Conservation (phyloP, 1,140 invertebrate genomes). For the Heliconius hewitsoni region DNA sequence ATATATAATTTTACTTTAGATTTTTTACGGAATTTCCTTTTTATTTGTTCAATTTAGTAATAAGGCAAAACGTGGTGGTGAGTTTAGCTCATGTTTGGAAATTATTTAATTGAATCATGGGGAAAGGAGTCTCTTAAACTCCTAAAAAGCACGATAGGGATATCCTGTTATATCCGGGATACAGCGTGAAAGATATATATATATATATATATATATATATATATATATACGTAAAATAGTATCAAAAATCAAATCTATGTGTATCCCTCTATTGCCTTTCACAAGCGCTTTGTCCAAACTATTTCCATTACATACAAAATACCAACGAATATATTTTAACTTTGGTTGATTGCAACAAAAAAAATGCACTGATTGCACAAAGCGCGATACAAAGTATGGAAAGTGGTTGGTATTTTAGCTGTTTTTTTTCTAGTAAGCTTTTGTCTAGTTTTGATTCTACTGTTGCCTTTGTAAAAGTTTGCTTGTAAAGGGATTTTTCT, state of each 20-base stretch:
- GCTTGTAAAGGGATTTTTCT: too few species aligned
- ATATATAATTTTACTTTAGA: too few species aligned
- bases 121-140: too few species aligned
- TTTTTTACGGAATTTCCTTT: too few species aligned
- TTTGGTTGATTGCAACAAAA: conserved; percentile 29
- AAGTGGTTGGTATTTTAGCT: conserved; percentile 18
- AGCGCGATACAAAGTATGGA: conserved; percentile 15
- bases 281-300: background rate
- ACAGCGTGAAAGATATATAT: too few species aligned
- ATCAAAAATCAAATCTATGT: background rate
- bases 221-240: background rate
- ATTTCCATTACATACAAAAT: background rate
- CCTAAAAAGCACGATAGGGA: too few species aligned
- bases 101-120: too few species aligned
- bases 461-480: background rate
- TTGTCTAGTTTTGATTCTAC: background rate
- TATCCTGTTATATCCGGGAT: too few species aligned
- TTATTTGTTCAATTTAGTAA: too few species aligned
- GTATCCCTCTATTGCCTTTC: background rate
- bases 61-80: too few species aligned
- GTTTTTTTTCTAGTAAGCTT: background rate
- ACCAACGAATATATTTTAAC: conserved; percentile 10
- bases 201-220: too few species aligned
- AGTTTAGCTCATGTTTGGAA: too few species aligned
- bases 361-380: conserved; percentile 31